Base-by-base conservation (phyloP, 2,888 invertebrate genomes). In the Caenorhabditis zanzibari region DNA sequence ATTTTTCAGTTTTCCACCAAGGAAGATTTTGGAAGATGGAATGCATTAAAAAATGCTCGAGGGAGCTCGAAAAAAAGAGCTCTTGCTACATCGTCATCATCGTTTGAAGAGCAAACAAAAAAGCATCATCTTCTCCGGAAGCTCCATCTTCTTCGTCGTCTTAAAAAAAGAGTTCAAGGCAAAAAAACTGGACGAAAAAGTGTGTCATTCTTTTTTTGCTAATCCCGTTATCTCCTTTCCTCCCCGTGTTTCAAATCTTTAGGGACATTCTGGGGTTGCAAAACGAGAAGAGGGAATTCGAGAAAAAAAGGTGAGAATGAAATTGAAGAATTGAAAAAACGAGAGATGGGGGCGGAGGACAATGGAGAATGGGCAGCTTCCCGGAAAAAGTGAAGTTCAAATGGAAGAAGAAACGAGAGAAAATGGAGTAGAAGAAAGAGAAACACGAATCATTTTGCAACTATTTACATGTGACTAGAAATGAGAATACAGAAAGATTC, bases 121-220 rank as follows among this genome's bases (percentile, higher is more conserved):
- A 66, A 12, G 47, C 66, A 58, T 75, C 74, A 66, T 75, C 74
- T 75, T 54, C 35, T 32, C 28, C 56, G 26, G 56, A 56, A 24
- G 56, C 56, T 38, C 38, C 38, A 38, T 54, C 54, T 35, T 66
- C 49, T 16, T 49, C 35, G 32, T 35, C 66, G 28, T 73, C 22
- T 47, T 59, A 3, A 32, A 35, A 74, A 74, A 74, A 75, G n/a
- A 75, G 75, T 75, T 75, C 66, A 75, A 75, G 38, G n/a, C n/a
- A n/a, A n/a, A n/a, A n/a, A 75, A 66, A 68, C 58, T 75, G 74
- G 68, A 75, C 66, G 59, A n/a, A 35, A 16, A 52, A 59, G 66
- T 59, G 68, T 59, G 66, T 76, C 52, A 32, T 47, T 44, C 24
- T 66, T 68, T 49, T n/a, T 28, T n/a, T 24, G 38, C 32, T 68